Evolutionary conservation across 2,797 vertebrate genomes (phyloP).

Genomic region (Hydrophis major): DNA sequence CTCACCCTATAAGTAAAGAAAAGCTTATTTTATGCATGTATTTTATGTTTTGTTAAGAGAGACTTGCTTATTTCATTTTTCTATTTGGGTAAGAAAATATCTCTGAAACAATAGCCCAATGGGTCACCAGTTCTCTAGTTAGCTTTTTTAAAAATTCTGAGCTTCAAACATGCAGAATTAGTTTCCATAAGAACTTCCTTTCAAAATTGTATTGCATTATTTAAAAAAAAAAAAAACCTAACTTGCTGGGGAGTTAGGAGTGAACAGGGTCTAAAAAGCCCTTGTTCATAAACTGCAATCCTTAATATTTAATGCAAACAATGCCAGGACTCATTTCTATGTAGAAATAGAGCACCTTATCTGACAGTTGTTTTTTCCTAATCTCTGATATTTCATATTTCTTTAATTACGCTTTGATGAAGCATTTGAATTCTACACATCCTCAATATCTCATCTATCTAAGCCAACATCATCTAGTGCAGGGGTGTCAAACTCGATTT

Average conservation of each 20-base stretch:
- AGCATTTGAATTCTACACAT: neutral
- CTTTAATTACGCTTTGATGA: neutral
- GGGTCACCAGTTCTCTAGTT: neutral
- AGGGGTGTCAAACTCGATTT: too few species aligned
- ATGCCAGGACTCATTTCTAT: neutral
- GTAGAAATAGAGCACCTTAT: neutral
- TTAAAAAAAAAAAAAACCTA: neutral
- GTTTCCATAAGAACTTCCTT: slow-evolving; percentile 29
- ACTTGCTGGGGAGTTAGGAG: neutral
- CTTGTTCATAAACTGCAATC: neutral
- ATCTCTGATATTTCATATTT: neutral
- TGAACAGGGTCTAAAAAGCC: neutral
- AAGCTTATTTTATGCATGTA: slow-evolving; percentile 27
- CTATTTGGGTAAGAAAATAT: neutral
- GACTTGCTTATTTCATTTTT: neutral
- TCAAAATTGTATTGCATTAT: neutral
- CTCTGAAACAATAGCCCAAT: neutral
- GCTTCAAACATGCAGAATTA: slow-evolving; percentile 19
- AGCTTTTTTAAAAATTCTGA: slow-evolving; percentile 27
- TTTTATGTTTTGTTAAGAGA: neutral
- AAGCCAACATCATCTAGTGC: neutral
- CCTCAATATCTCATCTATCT: neutral
- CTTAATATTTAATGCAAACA: neutral
- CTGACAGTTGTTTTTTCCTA: neutral
- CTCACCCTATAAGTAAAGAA: neutral